phyloP scores from a whole-genome alignment of 2,888 invertebrate genomes.

The Temnothorax ravouxi region DNA sequence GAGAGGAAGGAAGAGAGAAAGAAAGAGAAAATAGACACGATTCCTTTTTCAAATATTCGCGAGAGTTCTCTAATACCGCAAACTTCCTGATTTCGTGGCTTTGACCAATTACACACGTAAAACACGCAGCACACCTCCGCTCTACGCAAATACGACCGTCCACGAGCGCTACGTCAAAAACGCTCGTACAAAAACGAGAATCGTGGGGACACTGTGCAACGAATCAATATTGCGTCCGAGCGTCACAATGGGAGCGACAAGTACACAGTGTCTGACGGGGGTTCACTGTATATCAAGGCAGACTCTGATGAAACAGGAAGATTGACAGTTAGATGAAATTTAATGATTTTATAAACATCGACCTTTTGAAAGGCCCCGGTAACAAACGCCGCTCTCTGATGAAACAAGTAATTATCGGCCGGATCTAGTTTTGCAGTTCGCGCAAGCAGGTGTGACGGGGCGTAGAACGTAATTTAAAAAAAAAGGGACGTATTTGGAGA shows the following conservation, averaged over 20 bases:
- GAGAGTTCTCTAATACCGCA: slow-evolving; percentile 23
- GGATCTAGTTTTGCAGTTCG: neutral
- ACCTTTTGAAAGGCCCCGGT: slow-evolving; percentile 57
- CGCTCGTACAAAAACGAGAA: slow-evolving; percentile 57
- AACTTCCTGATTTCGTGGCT: slow-evolving; percentile 42
- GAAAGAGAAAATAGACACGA: neutral
- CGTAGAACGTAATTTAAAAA: slow-evolving; percentile 2
- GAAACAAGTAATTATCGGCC: slow-evolving; percentile 28
- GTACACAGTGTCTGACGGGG: slow-evolving; percentile 52
- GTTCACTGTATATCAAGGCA: slow-evolving; percentile 41
- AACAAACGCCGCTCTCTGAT: slow-evolving; percentile 47
- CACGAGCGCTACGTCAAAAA: slow-evolving; percentile 62
- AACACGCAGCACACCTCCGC: slow-evolving; percentile 15
- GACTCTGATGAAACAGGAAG: slow-evolving; percentile 66
- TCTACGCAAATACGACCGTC: slow-evolving; percentile 40
- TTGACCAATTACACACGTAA: slow-evolving; percentile 45
- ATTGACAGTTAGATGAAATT: slow-evolving; percentile 61
- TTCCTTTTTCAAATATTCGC: slow-evolving; percentile 2
- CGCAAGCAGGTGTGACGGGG: slow-evolving; percentile 12
- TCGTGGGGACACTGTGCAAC: slow-evolving; percentile 56
- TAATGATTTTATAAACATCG: slow-evolving; percentile 74
- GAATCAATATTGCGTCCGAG: slow-evolving; percentile 69
- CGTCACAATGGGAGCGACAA: slow-evolving; percentile 67
- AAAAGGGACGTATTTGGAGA: neutral
- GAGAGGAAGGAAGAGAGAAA: neutral